Conservation (phyloP, 2,113 vertebrate species). For the Vulpes vulpes region DNA sequence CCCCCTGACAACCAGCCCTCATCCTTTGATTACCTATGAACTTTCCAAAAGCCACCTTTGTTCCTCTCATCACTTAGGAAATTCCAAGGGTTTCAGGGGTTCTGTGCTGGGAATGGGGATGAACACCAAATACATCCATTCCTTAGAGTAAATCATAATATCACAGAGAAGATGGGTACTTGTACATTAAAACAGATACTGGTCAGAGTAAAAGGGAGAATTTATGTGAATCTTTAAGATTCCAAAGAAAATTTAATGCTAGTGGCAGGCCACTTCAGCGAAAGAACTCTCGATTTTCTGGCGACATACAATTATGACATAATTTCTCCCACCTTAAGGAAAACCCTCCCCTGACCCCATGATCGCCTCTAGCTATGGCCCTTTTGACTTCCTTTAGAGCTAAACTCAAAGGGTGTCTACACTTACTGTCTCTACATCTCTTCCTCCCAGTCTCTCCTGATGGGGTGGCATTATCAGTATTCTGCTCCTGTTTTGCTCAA, state of each 20-base stretch:
- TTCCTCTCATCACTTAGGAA: not conserved
- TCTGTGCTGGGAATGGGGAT: no score
- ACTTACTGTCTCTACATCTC: not conserved
- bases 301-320: not conserved
- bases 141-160: not conserved
- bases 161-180: not conserved
- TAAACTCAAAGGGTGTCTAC: not conserved
- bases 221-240: not conserved
- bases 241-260: not conserved
- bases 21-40: not conserved
- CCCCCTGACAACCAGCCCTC: not conserved
- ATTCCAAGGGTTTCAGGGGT: not conserved
- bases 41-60: not conserved
- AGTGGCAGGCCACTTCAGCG: not conserved
- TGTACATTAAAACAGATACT: slow-evolving; percentile 3
- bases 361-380: not conserved
- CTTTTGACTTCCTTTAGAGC: not conserved
- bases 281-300: not conserved
- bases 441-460: not conserved
- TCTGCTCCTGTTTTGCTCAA: not conserved
- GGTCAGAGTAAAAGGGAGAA: slow-evolving; percentile 27
- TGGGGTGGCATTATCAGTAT: not conserved
- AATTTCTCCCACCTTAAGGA: not conserved
- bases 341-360: not conserved
- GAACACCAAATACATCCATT: not conserved